Evolutionary conservation across 2,888 invertebrate genomes (phyloP).

Genomic region (Hyposoter dolosus): DNA sequence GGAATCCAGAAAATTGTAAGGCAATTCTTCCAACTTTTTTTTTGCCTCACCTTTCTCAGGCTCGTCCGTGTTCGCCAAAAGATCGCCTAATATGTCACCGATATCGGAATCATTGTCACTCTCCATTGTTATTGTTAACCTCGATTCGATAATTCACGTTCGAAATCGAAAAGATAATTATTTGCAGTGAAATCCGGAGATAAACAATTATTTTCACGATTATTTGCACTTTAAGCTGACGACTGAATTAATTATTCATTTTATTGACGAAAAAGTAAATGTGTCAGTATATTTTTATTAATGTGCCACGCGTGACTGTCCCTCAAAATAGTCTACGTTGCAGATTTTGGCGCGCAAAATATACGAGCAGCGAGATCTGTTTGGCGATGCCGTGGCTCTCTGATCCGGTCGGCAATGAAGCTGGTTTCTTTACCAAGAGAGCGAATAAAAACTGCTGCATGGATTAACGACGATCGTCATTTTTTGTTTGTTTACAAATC

Average conservation of each 20-base stretch:
- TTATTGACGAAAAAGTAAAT: not conserved
- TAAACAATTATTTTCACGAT: not conserved
- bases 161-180: conserved; percentile 22
- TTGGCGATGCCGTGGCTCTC: not conserved
- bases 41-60: conserved; percentile 9
- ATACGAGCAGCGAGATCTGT: conserved; percentile 19
- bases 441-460: too few relatives aligned
- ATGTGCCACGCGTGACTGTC: not conserved
- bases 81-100: conserved; percentile 73
- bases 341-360: conserved; percentile 53
- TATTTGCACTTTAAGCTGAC: not conserved
- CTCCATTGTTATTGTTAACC: conserved; percentile 57
- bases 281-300: not conserved
- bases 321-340: not conserved
- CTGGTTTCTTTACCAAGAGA: not conserved
- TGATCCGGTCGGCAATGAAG: not conserved
- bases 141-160: not conserved
- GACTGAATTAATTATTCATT: not conserved
- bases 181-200: not conserved
- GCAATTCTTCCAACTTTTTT: conserved; percentile 73
- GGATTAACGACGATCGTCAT: too few relatives aligned
- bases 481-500: too few relatives aligned
- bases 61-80: conserved; percentile 70
- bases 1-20: conserved; percentile 78
- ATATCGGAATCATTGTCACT: conserved; percentile 71